A percentile compares a stretch with the other conserved stretches of the same genome.
Conservation (phyloP, 1,140 invertebrate genomes). For the Tetraneura akinire region DNA sequence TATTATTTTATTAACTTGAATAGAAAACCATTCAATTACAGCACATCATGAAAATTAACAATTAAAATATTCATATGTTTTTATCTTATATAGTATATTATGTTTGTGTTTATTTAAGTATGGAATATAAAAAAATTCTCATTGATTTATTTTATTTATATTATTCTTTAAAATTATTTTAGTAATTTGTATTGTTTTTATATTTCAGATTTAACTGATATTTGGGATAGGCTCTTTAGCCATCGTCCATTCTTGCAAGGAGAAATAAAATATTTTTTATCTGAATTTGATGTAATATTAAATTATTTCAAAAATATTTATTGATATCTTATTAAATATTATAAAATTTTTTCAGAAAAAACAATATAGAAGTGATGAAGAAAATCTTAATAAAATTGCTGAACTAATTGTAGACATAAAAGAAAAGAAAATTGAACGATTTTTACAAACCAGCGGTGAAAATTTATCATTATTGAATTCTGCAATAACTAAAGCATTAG, state of each 20-base stretch:
- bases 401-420: slow-evolving; percentile 12
- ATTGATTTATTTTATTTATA: too few relatives aligned
- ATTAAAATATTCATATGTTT: too few relatives aligned
- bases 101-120: too few relatives aligned
- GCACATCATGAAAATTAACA: too few relatives aligned
- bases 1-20: too few relatives aligned
- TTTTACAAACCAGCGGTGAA: slow-evolving; percentile 50
- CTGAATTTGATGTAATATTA: slow-evolving; percentile 76
- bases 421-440: slow-evolving; percentile 40
- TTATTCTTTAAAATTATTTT: neutral
- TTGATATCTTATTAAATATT: neutral
- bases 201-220: slow-evolving; percentile 75
- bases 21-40: too few relatives aligned
- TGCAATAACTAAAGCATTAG: slow-evolving; percentile 52
- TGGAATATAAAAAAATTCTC: too few relatives aligned
- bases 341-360: slow-evolving; percentile 23
- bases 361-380: slow-evolving; percentile 37
- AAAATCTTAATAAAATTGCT: slow-evolving; percentile 19
- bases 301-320: slow-evolving; percentile 12
- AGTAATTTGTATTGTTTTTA: neutral
- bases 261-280: slow-evolving; percentile 79
- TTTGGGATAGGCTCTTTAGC: slow-evolving; percentile 81
- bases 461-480: slow-evolving; percentile 52
- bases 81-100: too few relatives aligned
- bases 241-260: slow-evolving; percentile 80